Conservation (phyloP, 2,888 invertebrate species). For the Schrankia costaestrigalis region DNA sequence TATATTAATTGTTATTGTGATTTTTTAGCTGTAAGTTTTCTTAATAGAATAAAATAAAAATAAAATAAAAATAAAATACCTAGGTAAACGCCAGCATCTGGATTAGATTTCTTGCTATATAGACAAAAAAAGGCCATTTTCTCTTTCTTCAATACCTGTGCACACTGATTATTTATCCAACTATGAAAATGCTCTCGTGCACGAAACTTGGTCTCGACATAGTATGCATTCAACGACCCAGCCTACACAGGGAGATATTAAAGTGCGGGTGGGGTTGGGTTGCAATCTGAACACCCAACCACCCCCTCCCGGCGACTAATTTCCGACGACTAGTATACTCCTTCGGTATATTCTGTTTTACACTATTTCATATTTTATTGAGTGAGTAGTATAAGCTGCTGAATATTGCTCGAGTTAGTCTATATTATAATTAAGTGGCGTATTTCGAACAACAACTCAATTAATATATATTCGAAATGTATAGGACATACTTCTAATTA, state of each 20-base stretch:
- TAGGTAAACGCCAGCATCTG: no score
- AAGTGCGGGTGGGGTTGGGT: conserved; percentile 35
- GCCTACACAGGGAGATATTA: conserved; percentile 56
- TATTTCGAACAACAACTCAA: no score
- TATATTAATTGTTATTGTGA: no score
- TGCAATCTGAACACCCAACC: conserved; percentile 47
- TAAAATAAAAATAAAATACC: no score
- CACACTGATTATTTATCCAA: conserved; percentile 50
- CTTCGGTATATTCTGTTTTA: conserved; percentile 44
- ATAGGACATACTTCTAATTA: no score
- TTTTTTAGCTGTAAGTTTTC: no score
- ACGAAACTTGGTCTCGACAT: conserved; percentile 53
- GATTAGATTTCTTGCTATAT: no score
- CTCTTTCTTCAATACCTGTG: conserved; percentile 26
- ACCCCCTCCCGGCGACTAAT: conserved; percentile 69
- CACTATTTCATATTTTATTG: conserved; percentile 57
- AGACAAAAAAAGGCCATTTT: background rate
- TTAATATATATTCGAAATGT: no score
- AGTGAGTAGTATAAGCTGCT: conserved; percentile 13
- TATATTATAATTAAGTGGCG: no score
- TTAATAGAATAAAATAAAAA: no score
- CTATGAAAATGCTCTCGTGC: conserved; percentile 59
- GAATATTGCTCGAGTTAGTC: background rate
- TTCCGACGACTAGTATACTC: conserved; percentile 65
- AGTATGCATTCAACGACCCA: conserved; percentile 47